Conservation (phyloP, 2,113 vertebrate species). For the Narcine bancroftii region DNA sequence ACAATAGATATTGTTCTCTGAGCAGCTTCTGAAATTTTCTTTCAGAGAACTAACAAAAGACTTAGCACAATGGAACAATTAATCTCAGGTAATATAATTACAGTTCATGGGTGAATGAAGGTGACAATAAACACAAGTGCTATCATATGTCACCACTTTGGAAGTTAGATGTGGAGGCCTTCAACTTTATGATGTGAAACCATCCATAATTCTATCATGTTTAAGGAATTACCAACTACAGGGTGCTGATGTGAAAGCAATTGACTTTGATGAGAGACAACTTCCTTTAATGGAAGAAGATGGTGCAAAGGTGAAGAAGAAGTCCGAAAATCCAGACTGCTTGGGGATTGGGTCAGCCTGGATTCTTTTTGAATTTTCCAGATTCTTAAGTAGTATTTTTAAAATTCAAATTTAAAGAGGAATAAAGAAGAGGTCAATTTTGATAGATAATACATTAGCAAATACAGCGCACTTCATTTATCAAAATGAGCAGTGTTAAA, state of each 20-base stretch:
- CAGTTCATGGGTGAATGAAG: conserved; percentile 1
- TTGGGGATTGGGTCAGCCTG: too few relatives aligned
- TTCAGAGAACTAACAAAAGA: neutral
- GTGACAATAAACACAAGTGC: neutral
- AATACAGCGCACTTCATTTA: too few relatives aligned
- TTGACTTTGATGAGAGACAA: neutral
- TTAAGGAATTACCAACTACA: neutral
- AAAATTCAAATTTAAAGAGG: too few relatives aligned
- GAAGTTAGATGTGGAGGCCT: neutral
- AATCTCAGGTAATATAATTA: neutral
- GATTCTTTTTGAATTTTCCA: too few relatives aligned
- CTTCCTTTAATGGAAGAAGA: too few relatives aligned
- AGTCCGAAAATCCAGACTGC: too few relatives aligned
- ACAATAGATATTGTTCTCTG: conserved; percentile 12
- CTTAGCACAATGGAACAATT: neutral
- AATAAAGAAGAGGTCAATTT: too few relatives aligned
- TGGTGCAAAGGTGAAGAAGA: too few relatives aligned
- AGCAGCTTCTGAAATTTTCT: conserved; percentile 7
- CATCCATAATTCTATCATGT: neutral
- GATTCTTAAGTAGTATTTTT: too few relatives aligned
- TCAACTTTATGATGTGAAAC: neutral
- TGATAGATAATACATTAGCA: too few relatives aligned
- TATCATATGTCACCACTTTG: neutral
- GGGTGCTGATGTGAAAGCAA: neutral
- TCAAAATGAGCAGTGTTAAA: too few relatives aligned